Base-by-base conservation (phyloP, 2,888 invertebrate genomes). In the Torymus tubicola region DNA sequence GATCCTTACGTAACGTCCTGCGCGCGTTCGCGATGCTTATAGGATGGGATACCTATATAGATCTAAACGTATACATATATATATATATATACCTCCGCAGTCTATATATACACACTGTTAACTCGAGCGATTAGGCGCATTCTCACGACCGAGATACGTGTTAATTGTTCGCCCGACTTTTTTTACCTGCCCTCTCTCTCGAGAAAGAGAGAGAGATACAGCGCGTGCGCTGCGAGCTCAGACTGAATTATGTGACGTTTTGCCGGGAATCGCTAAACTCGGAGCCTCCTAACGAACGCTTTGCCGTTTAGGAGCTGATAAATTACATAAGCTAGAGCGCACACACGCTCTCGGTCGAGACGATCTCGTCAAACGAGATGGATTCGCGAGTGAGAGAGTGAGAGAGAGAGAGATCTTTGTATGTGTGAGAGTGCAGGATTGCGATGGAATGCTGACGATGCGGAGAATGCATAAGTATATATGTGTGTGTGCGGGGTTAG, bases 1-100 rank as follows among this genome's bases (percentile, higher is more conserved):
- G 81, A 78, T 69, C 58, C 81, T 81, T 81, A 81, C 78, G 81
- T 81, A 81, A 81, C 78, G 81, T 81, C 81, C 81, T 81, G 73
- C 63, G 60, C 52, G 24, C 55, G n/a, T n/a, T 55, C 75, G 50
- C 70, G 68, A 65, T 61, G 52, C 64, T 70, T 57, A 75, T 57
- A 75, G 68, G 77, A 70, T 71, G 70, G 42, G 42, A 42, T 42
- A 8, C 42, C 42, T 42, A 8, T 8, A 42, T 42, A 42, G 42
- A n/a, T n/a, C n/a, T n/a, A n/a, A n/a, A n/a, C n/a, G 42, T 8
- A 5, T 42, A 8, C 5, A 8, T 8, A 8, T 42, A 42, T 8
- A 31, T 4, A 31, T 31, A 31, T 5, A 42, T n/a, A n/a, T n/a
- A n/a, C n/a, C 42, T 1, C 42, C 8, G 5, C 21, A 42, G 8